Conservation (phyloP, 2,113 vertebrate genomes). For the Anoura caudifer region DNA sequence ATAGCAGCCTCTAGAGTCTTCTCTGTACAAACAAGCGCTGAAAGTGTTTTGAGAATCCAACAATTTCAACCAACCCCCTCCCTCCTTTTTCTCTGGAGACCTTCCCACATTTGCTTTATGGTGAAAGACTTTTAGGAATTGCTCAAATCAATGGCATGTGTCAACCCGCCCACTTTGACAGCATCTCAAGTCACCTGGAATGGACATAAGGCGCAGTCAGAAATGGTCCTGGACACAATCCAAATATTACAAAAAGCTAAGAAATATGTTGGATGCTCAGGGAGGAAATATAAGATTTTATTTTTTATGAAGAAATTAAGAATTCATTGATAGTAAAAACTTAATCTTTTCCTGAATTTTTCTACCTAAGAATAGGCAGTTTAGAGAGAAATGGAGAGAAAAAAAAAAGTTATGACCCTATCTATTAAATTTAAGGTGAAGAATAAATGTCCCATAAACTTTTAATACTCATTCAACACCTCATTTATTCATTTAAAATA, state of each 20-base stretch:
- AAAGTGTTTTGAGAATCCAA: not conserved
- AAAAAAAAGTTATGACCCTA: not conserved
- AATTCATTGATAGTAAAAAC: not conserved
- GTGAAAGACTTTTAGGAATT: not conserved
- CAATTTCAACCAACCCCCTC: not conserved
- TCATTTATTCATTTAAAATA: constrained; percentile 21
- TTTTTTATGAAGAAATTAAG: constrained; percentile 7
- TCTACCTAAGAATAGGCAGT: not conserved
- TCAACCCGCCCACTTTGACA: not conserved
- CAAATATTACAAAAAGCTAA: constrained; percentile 9
- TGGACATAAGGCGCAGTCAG: not conserved
- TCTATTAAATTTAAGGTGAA: constrained; percentile 14
- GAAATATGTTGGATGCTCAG: not conserved
- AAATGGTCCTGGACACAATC: not conserved
- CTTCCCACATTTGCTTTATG: not conserved
- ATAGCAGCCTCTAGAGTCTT: not conserved
- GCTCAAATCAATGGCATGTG: not conserved
- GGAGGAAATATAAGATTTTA: not conserved
- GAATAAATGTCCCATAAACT: not conserved
- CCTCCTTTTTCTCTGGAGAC: not conserved
- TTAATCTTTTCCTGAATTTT: not conserved
- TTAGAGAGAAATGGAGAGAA: not conserved
- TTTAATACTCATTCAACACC: not conserved
- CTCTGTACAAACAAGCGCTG: not conserved
- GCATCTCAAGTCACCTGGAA: not conserved